These are phyloP conservation scores for Cyprinodon brontotheroides DNA, from an alignment of 2,113 vertebrate species.

Conservation along the genomic window DNA sequence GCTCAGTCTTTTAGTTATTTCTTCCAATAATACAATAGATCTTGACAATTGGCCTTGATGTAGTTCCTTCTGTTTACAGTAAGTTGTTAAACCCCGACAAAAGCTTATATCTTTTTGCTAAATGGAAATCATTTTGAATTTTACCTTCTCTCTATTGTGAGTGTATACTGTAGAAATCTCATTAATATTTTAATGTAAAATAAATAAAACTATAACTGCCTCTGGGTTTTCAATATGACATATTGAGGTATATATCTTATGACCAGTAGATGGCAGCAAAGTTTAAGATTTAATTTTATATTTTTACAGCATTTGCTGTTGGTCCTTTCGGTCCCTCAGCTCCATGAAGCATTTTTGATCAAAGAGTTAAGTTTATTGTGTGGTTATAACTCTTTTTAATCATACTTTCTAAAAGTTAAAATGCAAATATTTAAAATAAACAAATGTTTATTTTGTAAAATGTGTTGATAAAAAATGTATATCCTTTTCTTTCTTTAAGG, in stretches of 20 bases:
- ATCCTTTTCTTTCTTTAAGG: background rate
- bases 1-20: background rate
- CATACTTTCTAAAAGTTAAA: background rate
- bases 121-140: background rate
- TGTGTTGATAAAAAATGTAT: background rate
- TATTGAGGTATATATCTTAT: background rate
- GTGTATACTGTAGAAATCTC: background rate
- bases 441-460: background rate
- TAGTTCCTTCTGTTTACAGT: background rate
- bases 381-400: conserved; percentile 5
- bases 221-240: too few species aligned
- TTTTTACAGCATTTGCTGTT: conserved; percentile 51
- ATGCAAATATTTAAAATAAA: background rate
- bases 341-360: conserved; percentile 61
- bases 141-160: background rate
- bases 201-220: background rate
- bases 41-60: background rate
- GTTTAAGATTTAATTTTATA: conserved; percentile 22
- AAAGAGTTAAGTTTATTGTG: conserved; percentile 25
- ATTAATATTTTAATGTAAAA: background rate
- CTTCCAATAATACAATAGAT: background rate
- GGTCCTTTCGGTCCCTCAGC: conserved; percentile 83
- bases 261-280: conserved; percentile 79
- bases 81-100: background rate
- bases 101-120: background rate